These are phyloP conservation scores for Ferdinandea cuprea DNA, from an alignment of 2,888 invertebrate species.

Conservation along the genomic window DNA sequence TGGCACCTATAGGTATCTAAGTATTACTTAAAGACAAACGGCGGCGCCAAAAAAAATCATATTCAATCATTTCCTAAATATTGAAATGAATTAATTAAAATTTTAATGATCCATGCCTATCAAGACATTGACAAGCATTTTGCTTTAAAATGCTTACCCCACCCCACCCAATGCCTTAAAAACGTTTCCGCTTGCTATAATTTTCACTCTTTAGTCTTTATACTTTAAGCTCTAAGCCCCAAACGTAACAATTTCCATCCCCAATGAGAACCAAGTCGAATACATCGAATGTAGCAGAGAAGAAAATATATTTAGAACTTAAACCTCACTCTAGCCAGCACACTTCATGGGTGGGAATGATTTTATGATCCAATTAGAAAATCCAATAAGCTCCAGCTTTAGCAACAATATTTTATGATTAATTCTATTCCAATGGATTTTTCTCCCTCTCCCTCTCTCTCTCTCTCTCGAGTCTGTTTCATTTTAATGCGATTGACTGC, in stretches of 20 bases:
- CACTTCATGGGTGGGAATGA: constrained; percentile 53
- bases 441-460: too few relatives aligned
- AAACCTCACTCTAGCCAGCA: constrained; percentile 29
- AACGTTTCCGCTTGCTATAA: background rate
- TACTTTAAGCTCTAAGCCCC: background rate
- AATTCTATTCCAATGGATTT: constrained; percentile 49
- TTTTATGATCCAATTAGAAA: constrained; percentile 72
- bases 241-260: background rate
- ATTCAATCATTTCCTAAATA: too few relatives aligned
- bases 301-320: background rate
- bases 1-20: too few relatives aligned
- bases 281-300: too few relatives aligned
- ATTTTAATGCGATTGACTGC: constrained; percentile 32
- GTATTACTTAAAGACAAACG: too few relatives aligned
- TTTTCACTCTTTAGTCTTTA: background rate
- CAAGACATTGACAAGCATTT: background rate
- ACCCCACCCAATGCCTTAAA: background rate
- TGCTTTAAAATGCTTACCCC: background rate
- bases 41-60: too few relatives aligned
- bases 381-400: constrained; percentile 59
- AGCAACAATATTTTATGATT: constrained; percentile 68
- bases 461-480: too few relatives aligned
- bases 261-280: too few relatives aligned
- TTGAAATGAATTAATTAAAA: too few relatives aligned
- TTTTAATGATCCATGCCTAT: too few relatives aligned